Conservation (phyloP, 53 echinoderm and acorn worm genomes). For the Astropecten irregularis region DNA sequence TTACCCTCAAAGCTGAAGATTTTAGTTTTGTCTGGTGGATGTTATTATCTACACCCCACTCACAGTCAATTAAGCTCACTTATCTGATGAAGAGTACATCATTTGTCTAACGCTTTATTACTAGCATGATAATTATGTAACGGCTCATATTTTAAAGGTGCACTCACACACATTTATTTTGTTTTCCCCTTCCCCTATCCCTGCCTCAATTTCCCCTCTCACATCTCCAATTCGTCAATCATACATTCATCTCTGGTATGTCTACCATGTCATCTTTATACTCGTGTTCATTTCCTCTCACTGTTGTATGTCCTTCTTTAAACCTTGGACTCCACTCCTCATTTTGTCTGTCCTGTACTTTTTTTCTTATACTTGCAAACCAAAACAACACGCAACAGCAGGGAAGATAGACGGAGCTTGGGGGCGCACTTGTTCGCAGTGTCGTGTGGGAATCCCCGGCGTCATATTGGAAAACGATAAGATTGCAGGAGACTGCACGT, state of each 20-base stretch:
- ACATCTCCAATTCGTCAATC: background rate
- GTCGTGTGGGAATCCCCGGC: conserved; percentile 64
- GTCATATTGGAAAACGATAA: conserved; percentile 53
- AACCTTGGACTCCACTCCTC: background rate
- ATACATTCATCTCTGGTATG: no score
- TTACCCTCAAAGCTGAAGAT: no score
- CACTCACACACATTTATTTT: background rate
- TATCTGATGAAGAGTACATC: no score
- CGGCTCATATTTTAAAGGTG: background rate
- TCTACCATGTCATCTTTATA: no score
- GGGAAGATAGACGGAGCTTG: conserved; percentile 77
- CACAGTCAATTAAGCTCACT: no score
- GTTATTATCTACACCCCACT: no score
- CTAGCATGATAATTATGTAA: background rate
- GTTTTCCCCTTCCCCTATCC: background rate
- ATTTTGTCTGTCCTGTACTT: background rate
- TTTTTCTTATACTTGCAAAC: no score
- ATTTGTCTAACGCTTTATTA: no score
- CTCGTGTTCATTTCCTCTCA: no score
- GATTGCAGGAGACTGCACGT: conserved; percentile 60
- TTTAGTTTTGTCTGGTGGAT: no score
- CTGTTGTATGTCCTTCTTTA: background rate
- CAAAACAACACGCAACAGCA: background rate
- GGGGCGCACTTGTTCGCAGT: conserved; percentile 73
- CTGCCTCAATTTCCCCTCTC: background rate